Evolutionary conservation across 30 jellyfish, hydroid and myxozoan species (phyloP).

Genomic region (Turritopsis dohrnii): DNA sequence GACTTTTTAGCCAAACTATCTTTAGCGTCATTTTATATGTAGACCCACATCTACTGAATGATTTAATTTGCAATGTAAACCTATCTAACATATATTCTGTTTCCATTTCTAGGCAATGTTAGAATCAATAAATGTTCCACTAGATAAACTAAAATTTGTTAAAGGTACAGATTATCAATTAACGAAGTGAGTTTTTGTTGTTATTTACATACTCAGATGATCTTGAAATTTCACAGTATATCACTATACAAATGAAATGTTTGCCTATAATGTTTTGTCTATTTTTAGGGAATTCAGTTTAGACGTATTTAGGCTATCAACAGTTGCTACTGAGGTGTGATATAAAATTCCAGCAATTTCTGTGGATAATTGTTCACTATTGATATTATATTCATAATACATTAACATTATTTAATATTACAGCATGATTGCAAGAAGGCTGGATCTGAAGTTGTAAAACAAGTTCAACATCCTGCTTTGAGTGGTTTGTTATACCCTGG

Average conservation of each 20-base stretch:
- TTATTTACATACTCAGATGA: neutral
- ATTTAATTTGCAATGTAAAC: neutral
- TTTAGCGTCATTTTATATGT: too few relatives aligned
- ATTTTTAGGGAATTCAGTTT: slow-evolving; percentile 75
- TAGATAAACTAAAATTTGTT: slow-evolving; percentile 94
- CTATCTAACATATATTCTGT: neutral
- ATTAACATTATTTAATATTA: slow-evolving; percentile 8
- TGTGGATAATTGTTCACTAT: neutral
- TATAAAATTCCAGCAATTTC: neutral
- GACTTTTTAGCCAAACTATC: too few relatives aligned
- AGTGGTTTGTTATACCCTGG: slow-evolving; percentile 99
- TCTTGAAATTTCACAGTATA: neutral
- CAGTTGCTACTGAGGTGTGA: slow-evolving; percentile 92
- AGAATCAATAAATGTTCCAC: slow-evolving; percentile 88
- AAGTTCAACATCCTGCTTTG: slow-evolving; percentile 88
- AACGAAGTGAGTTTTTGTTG: slow-evolving; percentile 42
- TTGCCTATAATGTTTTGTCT: neutral
- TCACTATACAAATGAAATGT: neutral
- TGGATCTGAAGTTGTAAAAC: slow-evolving; percentile 99
- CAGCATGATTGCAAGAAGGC: slow-evolving; percentile 99
- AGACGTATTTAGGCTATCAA: slow-evolving; percentile 94
- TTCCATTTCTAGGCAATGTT: slow-evolving; percentile 79
- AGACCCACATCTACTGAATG: too few relatives aligned
- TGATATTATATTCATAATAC: neutral
- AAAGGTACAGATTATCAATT: slow-evolving; percentile 97